Evolutionary conservation across 2,797 vertebrate genomes (phyloP), one percentile per base, ranked within the genome.

Genomic region (Urosaurus nigricauda): DNA sequence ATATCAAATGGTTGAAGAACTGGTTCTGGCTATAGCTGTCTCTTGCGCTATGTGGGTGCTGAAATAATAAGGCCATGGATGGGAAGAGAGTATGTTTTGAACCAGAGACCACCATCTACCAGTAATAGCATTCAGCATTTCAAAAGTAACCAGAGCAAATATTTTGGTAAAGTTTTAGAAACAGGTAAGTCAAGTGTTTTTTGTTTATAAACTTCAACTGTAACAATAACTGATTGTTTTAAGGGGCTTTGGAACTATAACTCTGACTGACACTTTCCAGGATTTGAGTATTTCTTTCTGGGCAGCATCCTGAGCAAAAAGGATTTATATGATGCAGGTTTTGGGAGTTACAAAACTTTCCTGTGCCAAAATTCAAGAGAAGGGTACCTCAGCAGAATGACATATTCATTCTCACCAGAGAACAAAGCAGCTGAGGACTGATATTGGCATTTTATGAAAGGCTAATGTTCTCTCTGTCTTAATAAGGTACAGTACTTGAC

Each of bases 401-500:
- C 4, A 7, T 26, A 58, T 12, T 40, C 68, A 71, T 11, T 60
- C 53, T 60, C 70, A 60, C 43, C 29, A 74, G 21, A 81, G 47
- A 35, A 82, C 51, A 74, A 74, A 74, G 26, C 47, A 74, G 51
- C 86, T 11, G 26, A 87, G 35, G 73, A 87, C 26, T n/a, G 53
- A 26, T 60, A 82, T 11, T 60, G 1, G 53, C 47, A 81, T 47
- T 87, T 89, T 89, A 16, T 74, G 58, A 85, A 82, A 85, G 53
- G 51, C 40, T 51, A 47, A 85, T 56, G 56, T 74, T 77, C 70
- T 75, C 65, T 75, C 56, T 86, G 29, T 68, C 58, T 89, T 89
- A 81, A 86, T 89, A 82, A 86, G 35, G 6, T 13, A 77, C 88
- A 35, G 11, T 13, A 77, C 88, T 89, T 86, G 84, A 56, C 79